Base-by-base conservation (phyloP, 2,888 invertebrate species). In the Caenorhabditis sinica region DNA sequence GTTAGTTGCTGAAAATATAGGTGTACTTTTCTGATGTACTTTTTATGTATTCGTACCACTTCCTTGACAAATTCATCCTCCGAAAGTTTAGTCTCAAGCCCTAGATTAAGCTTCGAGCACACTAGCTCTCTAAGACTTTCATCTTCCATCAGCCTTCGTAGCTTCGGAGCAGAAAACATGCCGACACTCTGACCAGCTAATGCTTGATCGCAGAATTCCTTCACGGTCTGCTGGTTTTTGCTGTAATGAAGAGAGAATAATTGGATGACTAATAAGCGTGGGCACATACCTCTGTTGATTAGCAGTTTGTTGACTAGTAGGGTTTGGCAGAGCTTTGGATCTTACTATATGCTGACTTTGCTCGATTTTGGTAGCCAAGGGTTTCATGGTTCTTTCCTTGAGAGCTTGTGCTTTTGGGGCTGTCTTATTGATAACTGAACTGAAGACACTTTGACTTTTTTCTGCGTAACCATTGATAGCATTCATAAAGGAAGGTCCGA, bases 91-190 rank as follows among this genome's bases (percentile, higher is more conserved):
- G 95, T 95, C 91, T 97, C 97, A 76, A 97, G 95, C 71, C 97
- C 97, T 91, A 96, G 95, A 93, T 99, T 99, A 4, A 99, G 94
- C 93, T 97, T 96, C 88, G 96, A 96, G 65, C 99, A 95, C 51
- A 98, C 96, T 94, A 99, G 95, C 93, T 97, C 97, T 45, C 99
- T 95, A 93, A 98, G 97, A 63, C 96, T 97, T 94, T 99, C 99
- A 93, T 99, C 98, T 93, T 99, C 98, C 97, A 99, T 97, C 36
- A 99, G 94, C 33, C 86, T 17, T 56, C 83, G 68, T 25, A 93
- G 80, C 63, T 93, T 93, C 1, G 93, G 91, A 23, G 97, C 94
- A 93, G 98, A 97, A 65, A 99, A 94, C 97, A 98, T 98, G 23
- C 98, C 97, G 0, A 99, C 96, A 0, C 97, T 97, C 93, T 97